phyloP scores from a whole-genome alignment of 2,113 vertebrate species.

The Indicator maculatus region DNA sequence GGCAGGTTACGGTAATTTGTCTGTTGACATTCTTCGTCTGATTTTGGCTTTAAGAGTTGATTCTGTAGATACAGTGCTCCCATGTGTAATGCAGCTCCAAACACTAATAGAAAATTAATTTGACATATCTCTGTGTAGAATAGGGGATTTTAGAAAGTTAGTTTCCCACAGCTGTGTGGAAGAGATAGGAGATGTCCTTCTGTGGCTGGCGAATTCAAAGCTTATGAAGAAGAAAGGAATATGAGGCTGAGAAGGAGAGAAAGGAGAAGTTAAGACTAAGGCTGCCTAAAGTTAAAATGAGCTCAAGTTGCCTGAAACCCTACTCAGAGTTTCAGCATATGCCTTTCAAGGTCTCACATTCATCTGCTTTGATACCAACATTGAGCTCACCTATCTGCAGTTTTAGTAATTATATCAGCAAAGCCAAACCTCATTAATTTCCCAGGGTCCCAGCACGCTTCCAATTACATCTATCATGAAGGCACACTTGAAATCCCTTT shows the following conservation, averaged over 20 bases:
- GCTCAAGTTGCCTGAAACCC: not conserved
- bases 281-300: not conserved
- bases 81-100: not conserved
- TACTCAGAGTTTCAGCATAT: not conserved
- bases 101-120: not conserved
- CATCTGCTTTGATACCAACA: not conserved
- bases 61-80: not conserved
- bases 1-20: slow-evolving; percentile 33
- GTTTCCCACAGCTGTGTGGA: not conserved
- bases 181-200: not conserved
- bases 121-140: not conserved
- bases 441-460: not conserved
- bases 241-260: not conserved
- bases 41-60: not conserved
- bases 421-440: not conserved
- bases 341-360: not conserved
- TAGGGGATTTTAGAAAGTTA: not conserved
- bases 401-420: not conserved
- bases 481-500: not conserved
- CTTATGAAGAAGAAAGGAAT: not conserved
- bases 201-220: not conserved
- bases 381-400: not conserved
- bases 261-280: not conserved
- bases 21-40: slow-evolving; percentile 52
- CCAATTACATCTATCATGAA: not conserved